Evolutionary conservation across 2,888 invertebrate species (phyloP), one percentile per base, ranked within the genome.

Genomic region (Schizotus pectinicornis): DNA sequence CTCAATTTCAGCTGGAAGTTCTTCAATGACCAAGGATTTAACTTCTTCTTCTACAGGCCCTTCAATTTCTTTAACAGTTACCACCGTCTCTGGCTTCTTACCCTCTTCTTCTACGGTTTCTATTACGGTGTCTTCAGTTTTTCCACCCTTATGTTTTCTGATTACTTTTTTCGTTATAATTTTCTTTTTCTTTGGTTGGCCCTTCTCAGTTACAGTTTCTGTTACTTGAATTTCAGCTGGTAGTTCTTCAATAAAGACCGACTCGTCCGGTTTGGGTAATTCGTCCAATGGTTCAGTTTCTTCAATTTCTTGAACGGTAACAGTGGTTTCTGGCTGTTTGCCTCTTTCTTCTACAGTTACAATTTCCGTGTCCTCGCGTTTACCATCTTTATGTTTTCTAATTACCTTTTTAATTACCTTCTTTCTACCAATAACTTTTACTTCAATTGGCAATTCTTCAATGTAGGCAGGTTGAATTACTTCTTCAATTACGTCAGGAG

Each of bases 31-130:
- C 66, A 67, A 14, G 66, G 54, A 33, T 41, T 36, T 11, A 35
- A 49, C 45, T 42, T 49, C 31, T 7, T 38, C 8, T 3, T 30
- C n/a, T 54, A 60, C 59, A 3, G 58, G 59, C 31, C 64, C 36
- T 36, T 59, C 51, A 38, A 54, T 37, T 62, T 71, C 70, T 52
- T 70, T 64, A 50, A 76, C 76, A 39, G 79, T 69, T 62, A 81
- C 77, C 9, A 79, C 66, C 47, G 79, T 74, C 69, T 81, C 69
- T 64, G 82, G 76, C 72, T 79, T 68, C 69, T 77, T 80, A 43
- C 81, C 80, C 59, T 80, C 80, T 64, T 81, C 81, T 64, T 81
- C 80, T 35, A 79, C 73, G 0, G 75, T 79, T n/a, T 76, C 72
- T 66, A 82, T 81, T 79, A 82, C 79, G 67, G 82, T 82, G 68